Base-by-base conservation (phyloP, 2,113 vertebrate species). In the Cacatua alba region DNA sequence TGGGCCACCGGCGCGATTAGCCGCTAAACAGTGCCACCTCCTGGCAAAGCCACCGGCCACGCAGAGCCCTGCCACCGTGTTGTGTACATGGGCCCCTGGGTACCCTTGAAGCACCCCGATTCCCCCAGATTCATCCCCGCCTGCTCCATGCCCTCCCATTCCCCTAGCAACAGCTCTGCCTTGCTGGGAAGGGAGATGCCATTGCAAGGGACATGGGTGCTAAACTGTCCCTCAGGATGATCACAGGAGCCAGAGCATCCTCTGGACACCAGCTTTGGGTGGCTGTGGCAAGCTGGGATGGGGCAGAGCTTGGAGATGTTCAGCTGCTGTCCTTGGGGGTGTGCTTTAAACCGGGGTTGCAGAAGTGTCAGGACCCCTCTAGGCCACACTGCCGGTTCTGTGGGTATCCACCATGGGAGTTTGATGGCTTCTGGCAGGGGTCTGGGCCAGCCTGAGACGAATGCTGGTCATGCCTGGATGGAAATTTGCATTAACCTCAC, bases 11-110 rank as follows among this genome's bases (percentile, higher is more conserved):
- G 33, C 0, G 46, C 1, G 28, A 86, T 97, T 67, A 16, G 79
- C 77, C 96, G 84, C 46, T 62, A 49, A 96, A 97, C 91, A 97
- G 93, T 76, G 91, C 97, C 97, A 97, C 28, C 97, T 97, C 90
- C 97, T 95, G 97, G 96, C 92, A 90, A 52, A 77, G 55, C 72
- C 71, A 31, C 72, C 43, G n/a, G 75, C 78, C 80, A 7, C 25
- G 11, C 57, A 1, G 41, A 39, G 29, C 57, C 24, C 35, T 18
- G 74, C 4, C 49, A 2, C 62, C 0, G 10, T 0, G 19, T 46
- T 4, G 74, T 59, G 41, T 8, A 7, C 15, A 1, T 1, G 8
- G 12, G 17, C 10, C 9, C 18, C 8, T 49, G 35, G 35, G 35
- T 37, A 37, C 35, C 35, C 35, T 37, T 13, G 24, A 7, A 33